Conservation (phyloP, 1,140 invertebrate species). For the Metopolophium dirhodum region DNA sequence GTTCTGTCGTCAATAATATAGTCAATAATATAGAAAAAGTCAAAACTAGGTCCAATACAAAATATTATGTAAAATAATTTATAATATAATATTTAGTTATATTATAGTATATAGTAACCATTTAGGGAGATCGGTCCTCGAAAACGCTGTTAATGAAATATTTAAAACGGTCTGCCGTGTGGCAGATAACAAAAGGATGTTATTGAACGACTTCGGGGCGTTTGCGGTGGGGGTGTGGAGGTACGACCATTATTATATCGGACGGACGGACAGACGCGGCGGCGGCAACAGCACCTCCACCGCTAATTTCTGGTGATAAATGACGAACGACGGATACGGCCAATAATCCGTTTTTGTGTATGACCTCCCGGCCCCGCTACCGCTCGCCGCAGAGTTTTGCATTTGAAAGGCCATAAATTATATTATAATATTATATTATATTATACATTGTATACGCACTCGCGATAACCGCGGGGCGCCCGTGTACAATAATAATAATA, state of each 20-base stretch:
- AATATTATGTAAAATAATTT: background rate
- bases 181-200: slow-evolving; percentile 38
- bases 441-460: background rate
- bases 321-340: slow-evolving; percentile 47
- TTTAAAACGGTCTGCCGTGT: slow-evolving; percentile 7
- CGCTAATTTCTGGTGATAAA: slow-evolving; percentile 32
- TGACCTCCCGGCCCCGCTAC: background rate
- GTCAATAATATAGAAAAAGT: background rate
- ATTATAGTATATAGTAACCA: background rate
- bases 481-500: background rate
- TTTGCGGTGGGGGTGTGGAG: background rate
- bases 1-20: background rate
- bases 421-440: too few relatives aligned
- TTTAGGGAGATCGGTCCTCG: background rate
- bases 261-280: background rate
- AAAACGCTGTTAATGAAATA: slow-evolving; percentile 43
- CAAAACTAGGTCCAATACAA: background rate
- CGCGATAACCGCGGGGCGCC: background rate
- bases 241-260: background rate
- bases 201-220: slow-evolving; percentile 22
- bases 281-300: background rate
- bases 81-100: background rate
- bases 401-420: slow-evolving; percentile 43
- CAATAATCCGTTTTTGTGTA: slow-evolving; percentile 48
- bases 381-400: slow-evolving; percentile 2